Evolutionary conservation across 2,888 invertebrate species (phyloP), one percentile per base, ranked within the genome.

Genomic region (Chalcis sispes): DNA sequence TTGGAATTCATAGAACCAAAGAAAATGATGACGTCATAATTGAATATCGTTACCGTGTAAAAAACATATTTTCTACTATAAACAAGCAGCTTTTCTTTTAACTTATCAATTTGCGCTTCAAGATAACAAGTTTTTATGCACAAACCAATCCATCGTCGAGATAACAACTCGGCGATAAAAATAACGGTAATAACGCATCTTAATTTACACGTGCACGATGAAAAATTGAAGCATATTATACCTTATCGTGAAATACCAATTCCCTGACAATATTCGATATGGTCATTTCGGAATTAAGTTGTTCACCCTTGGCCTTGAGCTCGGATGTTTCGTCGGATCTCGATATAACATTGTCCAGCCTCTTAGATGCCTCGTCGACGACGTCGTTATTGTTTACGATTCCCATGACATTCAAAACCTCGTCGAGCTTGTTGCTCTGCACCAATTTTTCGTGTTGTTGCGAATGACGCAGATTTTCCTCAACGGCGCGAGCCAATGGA

Each of bases 171-270:
- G n/a, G n/a, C n/a, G n/a, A n/a, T n/a, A n/a, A n/a, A n/a, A n/a
- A n/a, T n/a, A n/a, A n/a, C n/a, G n/a, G n/a, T n/a, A n/a, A n/a
- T n/a, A n/a, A n/a, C n/a, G n/a, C n/a, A n/a, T n/a, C n/a, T n/a
- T n/a, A n/a, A n/a, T n/a, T n/a, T n/a, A n/a, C n/a, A n/a, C n/a
- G n/a, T n/a, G n/a, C n/a, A n/a, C n/a, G n/a, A 52, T n/a, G 25
- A 46, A 3, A 42, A 40, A 18, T 0, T 36, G 10, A 36, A 36
- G 36, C 10, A 42, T 42, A 15, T 15, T 23, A 15, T 80, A 88
- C 88, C 87, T 88, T 88, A 75, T 88, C 87, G 71, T 88, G 88
- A 80, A 87, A 88, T 40, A 86, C 88, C 80, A 88, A 78, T 69
- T 87, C 85, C 15, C 82, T 82, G 32, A 88, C 85, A 56, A 88